Base-by-base conservation (phyloP, 2,113 vertebrate species). In the Archilochus colubris region DNA sequence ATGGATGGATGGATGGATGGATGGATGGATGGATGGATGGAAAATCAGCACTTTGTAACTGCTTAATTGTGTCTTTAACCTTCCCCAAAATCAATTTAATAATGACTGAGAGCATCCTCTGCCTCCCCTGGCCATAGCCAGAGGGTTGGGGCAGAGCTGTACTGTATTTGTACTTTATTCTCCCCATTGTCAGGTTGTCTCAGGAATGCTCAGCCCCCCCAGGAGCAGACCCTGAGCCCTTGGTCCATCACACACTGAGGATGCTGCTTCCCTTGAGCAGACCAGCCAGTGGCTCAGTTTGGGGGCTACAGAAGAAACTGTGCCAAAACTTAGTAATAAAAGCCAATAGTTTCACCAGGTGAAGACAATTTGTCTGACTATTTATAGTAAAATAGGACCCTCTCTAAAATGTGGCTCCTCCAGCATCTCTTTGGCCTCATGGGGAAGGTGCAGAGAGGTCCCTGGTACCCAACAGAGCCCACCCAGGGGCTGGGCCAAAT, bases 171-270 rank as follows among this genome's bases (percentile, higher is more conserved):
- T 20, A 44, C 21, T 70, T 63, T 8, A 4, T 33, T 48, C 20
- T 58, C 30, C 38, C 53, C 3, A 7, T 15, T 14, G 28, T 25
- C 36, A 20, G 13, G 0, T 0, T 68, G 38, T 12, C 77, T 10
- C 1, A 2, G n/a, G 63, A 31, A 19, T 9, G 57, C 6, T n/a
- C 2, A 4, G 7, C 9, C 44, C 62, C 28, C 5, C 67, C 73
- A 30, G 46, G 13, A 73, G 23, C 75, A 33, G 2, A 30, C 50
- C 24, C 66, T 64, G 28, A 18, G 23, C 51, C 38, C 66, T 38
- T 0, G 0, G 2, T 20, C 82, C 54, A 8, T 33, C 36, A 33
- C 2, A 0, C 0, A 3, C 23, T 27, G 50, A 67, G 17, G 57
- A 63, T 0, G 4, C 19, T 3, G 3, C 31, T 75, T 31, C 69